Percentiles rank a stretch among this genome's conserved stretches.
phyloP scores from a whole-genome alignment of 1,140 invertebrate genomes.

The Scylla paramamosain region DNA sequence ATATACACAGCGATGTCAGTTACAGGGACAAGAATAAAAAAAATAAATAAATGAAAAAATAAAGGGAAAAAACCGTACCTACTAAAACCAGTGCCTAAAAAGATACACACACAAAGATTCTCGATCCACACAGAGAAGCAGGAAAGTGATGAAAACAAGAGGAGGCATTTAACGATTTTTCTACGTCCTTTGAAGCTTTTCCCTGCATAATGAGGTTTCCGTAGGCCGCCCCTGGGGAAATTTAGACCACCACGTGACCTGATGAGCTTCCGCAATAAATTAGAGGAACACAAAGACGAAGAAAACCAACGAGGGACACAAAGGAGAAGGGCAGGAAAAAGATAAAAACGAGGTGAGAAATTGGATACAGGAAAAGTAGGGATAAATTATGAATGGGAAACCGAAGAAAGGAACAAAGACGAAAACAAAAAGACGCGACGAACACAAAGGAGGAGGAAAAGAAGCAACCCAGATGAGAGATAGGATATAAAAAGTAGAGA shows the following conservation, averaged over 20 bases:
- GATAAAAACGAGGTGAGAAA: not conserved
- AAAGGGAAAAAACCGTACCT: too few relatives aligned
- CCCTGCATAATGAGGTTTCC: not conserved
- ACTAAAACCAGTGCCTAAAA: too few relatives aligned
- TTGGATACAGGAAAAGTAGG: too few relatives aligned
- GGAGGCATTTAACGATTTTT: not conserved
- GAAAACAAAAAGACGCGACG: too few relatives aligned
- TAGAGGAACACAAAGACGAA: not conserved
- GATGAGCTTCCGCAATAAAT: not conserved
- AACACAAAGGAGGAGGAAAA: not conserved
- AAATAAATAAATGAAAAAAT: too few relatives aligned
- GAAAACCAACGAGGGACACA: not conserved
- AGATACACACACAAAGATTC: too few relatives aligned
- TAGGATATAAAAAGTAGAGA: not conserved
- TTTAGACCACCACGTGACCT: not conserved
- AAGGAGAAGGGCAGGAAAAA: not conserved
- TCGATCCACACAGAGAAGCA: too few relatives aligned
- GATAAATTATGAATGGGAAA: too few relatives aligned
- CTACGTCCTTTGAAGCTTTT: not conserved
- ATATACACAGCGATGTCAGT: too few relatives aligned
- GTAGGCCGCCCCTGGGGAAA: not conserved
- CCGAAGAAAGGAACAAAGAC: too few relatives aligned
- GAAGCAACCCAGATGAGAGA: not conserved
- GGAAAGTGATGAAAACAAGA: not conserved
- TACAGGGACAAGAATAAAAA: too few relatives aligned